Percentiles rank a stretch among this genome's conserved stretches.
Conservation (phyloP, 2,888 invertebrate species). For the Heteromurus nitidus region DNA sequence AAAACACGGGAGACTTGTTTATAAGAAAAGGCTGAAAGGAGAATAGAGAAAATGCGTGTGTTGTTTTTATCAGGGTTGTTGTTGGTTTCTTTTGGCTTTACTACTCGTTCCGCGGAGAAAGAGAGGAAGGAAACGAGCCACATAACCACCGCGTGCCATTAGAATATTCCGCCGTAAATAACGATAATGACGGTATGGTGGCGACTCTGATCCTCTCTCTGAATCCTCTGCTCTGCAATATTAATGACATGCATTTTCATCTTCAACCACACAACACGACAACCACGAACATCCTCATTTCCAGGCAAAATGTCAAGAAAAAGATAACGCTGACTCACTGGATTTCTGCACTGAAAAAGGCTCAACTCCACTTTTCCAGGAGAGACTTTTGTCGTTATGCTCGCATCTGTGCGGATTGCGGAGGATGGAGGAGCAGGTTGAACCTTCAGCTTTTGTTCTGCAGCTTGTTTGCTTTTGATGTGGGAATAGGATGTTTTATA, state of each 20-base stretch:
- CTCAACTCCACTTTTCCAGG: neutral
- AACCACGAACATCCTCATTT: too few species aligned
- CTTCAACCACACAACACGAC: neutral
- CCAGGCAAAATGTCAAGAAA: neutral
- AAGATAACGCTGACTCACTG: neutral
- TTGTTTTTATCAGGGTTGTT: neutral
- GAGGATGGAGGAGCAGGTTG: too few species aligned
- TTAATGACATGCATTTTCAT: conserved; percentile 25
- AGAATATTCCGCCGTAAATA: neutral
- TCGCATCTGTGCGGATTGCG: too few species aligned
- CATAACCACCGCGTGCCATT: neutral
- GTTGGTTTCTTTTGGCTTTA: neutral
- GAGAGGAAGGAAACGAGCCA: neutral
- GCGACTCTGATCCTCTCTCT: neutral
- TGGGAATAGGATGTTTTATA: too few species aligned
- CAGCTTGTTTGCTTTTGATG: too few species aligned
- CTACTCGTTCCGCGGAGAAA: neutral
- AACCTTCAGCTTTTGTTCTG: neutral
- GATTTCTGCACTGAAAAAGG: neutral
- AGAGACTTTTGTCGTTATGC: too few species aligned
- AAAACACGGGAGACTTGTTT: too few species aligned
- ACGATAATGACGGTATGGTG: neutral
- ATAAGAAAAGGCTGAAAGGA: conserved; percentile 6
- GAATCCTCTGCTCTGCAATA: too few species aligned
- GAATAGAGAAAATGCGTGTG: neutral